Conservation (phyloP, 2,113 vertebrate species). For the Periophthalmus modestus region DNA sequence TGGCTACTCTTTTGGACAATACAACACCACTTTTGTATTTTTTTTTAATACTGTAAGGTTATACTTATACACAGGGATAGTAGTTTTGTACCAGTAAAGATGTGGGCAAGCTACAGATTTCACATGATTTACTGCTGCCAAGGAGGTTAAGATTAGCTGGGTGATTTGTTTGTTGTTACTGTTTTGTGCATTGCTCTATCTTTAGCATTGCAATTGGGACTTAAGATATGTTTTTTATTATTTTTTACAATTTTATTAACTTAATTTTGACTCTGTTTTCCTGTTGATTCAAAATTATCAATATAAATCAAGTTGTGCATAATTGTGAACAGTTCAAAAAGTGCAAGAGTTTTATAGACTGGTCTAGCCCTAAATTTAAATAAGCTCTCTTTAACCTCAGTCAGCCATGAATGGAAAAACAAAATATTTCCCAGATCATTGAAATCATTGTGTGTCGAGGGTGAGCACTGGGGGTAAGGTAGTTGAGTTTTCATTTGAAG, state of each 20-base stretch:
- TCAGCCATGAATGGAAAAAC: slow-evolving; percentile 66
- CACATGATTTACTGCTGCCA: too few species aligned
- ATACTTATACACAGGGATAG: too few species aligned
- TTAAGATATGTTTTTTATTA: not conserved
- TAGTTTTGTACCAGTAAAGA: too few species aligned
- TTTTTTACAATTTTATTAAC: not conserved
- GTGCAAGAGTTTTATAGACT: not conserved
- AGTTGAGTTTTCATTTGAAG: slow-evolving; percentile 81
- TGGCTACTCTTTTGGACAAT: not conserved
- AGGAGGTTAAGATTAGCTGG: too few species aligned
- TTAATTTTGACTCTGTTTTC: not conserved
- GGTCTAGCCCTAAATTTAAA: slow-evolving; percentile 25
- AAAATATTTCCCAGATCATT: slow-evolving; percentile 81
- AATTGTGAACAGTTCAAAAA: not conserved
- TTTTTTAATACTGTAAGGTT: too few species aligned
- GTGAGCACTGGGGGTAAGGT: slow-evolving; percentile 84
- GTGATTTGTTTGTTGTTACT: too few species aligned
- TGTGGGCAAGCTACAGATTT: too few species aligned
- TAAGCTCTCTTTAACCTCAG: slow-evolving; percentile 46
- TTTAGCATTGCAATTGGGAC: too few species aligned
- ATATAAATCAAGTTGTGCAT: not conserved
- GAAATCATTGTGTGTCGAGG: slow-evolving; percentile 77
- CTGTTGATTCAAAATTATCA: not conserved
- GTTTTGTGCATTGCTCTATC: too few species aligned
- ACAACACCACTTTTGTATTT: too few species aligned